Base-by-base conservation (phyloP, 2,888 invertebrate species). In the Tortrix viridana region DNA sequence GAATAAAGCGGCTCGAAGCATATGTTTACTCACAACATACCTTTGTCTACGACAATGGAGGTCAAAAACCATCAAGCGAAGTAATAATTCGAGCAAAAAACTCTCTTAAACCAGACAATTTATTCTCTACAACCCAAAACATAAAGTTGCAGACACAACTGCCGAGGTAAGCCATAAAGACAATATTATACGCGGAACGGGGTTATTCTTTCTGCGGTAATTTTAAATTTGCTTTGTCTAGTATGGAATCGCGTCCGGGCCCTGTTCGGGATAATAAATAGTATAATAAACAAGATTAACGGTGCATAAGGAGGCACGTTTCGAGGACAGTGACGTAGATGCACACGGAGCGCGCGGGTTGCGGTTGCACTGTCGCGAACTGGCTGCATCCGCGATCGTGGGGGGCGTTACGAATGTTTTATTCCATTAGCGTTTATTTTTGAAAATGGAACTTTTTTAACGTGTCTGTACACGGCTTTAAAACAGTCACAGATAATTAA, bases 251-350 rank as follows among this genome's bases (percentile, higher is more conserved):
- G 74, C 72, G 80, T 77, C 77, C 74, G 72, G 74, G 70, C 16
- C 70, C 75, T 70, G 76, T 76, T 80, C 70, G 69, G 74, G 82
- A 84, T 88, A 89, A 88, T 88, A 88, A 86, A 89, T 88, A 84
- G 86, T 84, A 85, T 82, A 88, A 89, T 89, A 89, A 89, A 89
- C 86, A 88, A 86, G 89, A 89, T 89, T 88, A 89, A 89, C 86
- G 84, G 84, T 85, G 86, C 85, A 86, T 85, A 88, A 89, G 87
- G 82, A 89, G 83, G 85, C 87, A 87, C 88, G 88, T 88, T 86
- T 85, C 79, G 80, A 71, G 86, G 87, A 87, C 89, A 84, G 79
- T 85, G 88, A 87, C 82, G 82, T 86, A 88, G 80, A 79, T 85
- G 84, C 84, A 82, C 76, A 77, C 76, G 80, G 75, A 74, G 75